Conservation (phyloP, 2,797 vertebrate species). For the Sebastolobus alascanus region DNA sequence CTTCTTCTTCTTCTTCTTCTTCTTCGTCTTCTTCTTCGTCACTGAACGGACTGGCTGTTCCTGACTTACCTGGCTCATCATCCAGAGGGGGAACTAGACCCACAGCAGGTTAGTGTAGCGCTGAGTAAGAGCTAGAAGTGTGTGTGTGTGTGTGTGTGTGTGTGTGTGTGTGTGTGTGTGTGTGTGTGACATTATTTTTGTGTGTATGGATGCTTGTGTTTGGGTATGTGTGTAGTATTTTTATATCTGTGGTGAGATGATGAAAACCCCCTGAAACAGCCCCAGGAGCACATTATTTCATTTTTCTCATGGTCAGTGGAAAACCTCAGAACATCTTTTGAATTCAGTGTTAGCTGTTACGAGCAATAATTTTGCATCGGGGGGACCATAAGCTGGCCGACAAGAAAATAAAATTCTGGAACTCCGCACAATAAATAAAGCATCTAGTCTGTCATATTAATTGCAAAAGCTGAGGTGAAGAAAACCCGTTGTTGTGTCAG, state of each 20-base stretch:
- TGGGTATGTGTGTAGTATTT: constrained; percentile 22
- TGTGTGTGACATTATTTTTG: constrained; percentile 7
- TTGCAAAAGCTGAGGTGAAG: constrained; percentile 42
- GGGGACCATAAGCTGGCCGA: constrained; percentile 8
- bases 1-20: constrained; percentile 36
- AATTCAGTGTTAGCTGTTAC: constrained; percentile 39
- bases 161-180: not conserved
- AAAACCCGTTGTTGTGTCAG: constrained; percentile 41
- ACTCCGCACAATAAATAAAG: constrained; percentile 37
- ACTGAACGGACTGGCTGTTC: constrained; percentile 37
- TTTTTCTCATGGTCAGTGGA: constrained; percentile 56
- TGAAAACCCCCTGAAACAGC: constrained; percentile 62
- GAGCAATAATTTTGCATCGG: constrained; percentile 50
- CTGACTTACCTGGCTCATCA: constrained; percentile 32
- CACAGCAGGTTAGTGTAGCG: constrained; percentile 72
- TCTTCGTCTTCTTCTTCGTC: constrained; percentile 44
- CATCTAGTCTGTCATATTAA: constrained; percentile 38
- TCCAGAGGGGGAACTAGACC: constrained; percentile 35
- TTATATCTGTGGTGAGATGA: constrained; percentile 46
- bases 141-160: constrained; percentile 1
- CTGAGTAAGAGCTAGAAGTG: not conserved
- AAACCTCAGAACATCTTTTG: constrained; percentile 42
- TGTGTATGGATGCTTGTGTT: not conserved
- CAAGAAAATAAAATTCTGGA: constrained; percentile 44
- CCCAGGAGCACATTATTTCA: constrained; percentile 45